A percentile compares a stretch with the other conserved stretches of the same genome.
Conservation (phyloP, 2,113 vertebrate species). For the Elephas maximus region DNA sequence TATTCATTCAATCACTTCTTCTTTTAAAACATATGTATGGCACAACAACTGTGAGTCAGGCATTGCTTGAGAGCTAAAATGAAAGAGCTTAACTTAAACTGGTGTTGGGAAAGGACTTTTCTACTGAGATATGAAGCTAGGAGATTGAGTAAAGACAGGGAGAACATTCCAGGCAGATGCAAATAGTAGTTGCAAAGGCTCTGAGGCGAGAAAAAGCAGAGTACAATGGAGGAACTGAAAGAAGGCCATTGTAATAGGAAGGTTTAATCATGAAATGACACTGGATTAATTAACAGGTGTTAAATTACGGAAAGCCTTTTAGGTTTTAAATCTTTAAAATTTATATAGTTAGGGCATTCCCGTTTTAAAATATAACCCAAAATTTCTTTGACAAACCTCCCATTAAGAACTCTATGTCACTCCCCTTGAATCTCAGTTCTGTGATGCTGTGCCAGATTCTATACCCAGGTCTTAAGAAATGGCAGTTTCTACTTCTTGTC, state of each 20-base stretch:
- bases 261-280: background rate
- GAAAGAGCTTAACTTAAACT: background rate
- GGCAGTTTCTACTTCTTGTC: background rate
- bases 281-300: background rate
- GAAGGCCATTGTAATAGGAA: background rate
- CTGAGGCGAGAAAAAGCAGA: background rate
- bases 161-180: background rate
- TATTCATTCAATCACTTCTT: background rate
- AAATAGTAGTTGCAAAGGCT: background rate
- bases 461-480: background rate
- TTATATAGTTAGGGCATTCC: background rate
- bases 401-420: background rate
- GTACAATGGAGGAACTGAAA: background rate
- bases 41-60: background rate
- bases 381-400: background rate
- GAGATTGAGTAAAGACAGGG: background rate
- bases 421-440: background rate
- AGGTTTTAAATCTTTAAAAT: background rate
- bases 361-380: background rate
- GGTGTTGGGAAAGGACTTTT: background rate
- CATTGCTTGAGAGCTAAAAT: slow-evolving; percentile 7
- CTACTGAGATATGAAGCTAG: background rate
- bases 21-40: background rate
- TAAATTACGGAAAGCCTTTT: background rate
- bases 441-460: background rate